Evolutionary conservation across 2,888 invertebrate genomes (phyloP).

Genomic region (Drosophila anceps): DNA sequence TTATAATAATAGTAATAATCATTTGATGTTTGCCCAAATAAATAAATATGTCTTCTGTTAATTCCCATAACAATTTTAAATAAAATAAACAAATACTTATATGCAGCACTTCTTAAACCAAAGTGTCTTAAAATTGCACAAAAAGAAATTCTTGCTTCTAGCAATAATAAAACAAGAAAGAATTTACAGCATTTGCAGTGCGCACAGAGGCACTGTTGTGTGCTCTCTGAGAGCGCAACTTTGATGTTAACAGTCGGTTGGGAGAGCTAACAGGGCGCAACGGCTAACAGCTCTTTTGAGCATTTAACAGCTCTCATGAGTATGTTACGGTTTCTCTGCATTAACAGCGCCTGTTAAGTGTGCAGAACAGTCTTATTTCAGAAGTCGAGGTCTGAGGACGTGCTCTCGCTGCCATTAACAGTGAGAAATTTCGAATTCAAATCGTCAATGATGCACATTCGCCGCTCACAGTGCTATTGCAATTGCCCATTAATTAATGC

Average conservation of each 20-base stretch:
- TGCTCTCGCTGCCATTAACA: constrained; percentile 16
- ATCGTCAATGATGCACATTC: constrained; percentile 27
- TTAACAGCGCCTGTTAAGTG: constrained; percentile 37
- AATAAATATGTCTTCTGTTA: background rate
- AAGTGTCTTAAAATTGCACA: background rate
- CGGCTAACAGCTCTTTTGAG: constrained; percentile 45
- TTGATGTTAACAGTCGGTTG: constrained; percentile 24
- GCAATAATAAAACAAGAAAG: constrained; percentile 4
- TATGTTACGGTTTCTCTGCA: constrained; percentile 8
- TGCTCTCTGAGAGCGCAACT: constrained; percentile 22
- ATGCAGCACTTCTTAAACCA: background rate
- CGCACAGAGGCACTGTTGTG: constrained; percentile 5
- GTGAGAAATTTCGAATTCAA: constrained; percentile 33
- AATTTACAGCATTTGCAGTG: constrained; percentile 7
- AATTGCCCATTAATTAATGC: constrained; percentile 24
- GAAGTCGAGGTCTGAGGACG: constrained; percentile 32
- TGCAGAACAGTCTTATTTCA: constrained; percentile 47
- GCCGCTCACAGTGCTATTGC: constrained; percentile 17
- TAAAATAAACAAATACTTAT: constrained; percentile 8
- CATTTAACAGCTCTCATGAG: constrained; percentile 44
- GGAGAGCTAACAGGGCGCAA: constrained; percentile 7
- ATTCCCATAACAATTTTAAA: background rate
- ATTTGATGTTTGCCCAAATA: constrained; percentile 1
- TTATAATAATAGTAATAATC: constrained; percentile 5
- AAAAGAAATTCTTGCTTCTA: constrained; percentile 1